Evolutionary conservation across 2,113 vertebrate species (phyloP), one percentile per base, ranked within the genome.

Genomic region (Myotis lucifugus): DNA sequence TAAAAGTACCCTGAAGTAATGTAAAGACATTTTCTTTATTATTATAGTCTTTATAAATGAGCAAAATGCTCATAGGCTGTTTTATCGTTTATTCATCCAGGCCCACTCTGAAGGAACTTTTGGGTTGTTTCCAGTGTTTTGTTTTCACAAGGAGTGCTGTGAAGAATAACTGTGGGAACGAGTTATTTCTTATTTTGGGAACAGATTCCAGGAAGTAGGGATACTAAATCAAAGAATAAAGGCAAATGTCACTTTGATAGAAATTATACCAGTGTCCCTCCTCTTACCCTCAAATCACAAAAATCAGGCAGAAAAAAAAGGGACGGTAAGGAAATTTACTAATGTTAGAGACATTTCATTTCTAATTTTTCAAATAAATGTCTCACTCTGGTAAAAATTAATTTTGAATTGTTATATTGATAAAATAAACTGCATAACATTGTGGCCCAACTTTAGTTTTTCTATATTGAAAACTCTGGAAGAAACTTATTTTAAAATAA

Each of bases 171-270:
- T 67, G 18, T 77, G 27, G 66, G 32, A 91, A 52, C 19, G 8
- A 76, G 25, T 93, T 27, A 42, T 42, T 97, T 90, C 46, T 89
- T 64, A 90, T 18, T 81, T 37, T 8, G 56, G 18, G 56, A 84
- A 86, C 23, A 91, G 56, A 88, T 23, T 85, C 29, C 32, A 84
- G 23, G 12, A 88, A 86, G n/a, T 81, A 5, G 2, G 19, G 56
- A 59, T 87, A 74, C 12, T 79, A 84, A 86, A 67, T 82, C 67
- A 85, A 94, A 94, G 54, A 86, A 92, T 88, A 89, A 94, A 84
- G 25, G 46, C 48, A 95, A 72, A 77, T 66, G 59, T 42, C 83
- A 90, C 66, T 89, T 79, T 70, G 46, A 61, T 3, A 82, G 27
- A 37, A 64, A 79, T 66, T 70, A 64, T 8, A 90, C 25, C 9